phyloP scores from a whole-genome alignment of 2,113 vertebrate species.

The Toxostoma redivivum region DNA sequence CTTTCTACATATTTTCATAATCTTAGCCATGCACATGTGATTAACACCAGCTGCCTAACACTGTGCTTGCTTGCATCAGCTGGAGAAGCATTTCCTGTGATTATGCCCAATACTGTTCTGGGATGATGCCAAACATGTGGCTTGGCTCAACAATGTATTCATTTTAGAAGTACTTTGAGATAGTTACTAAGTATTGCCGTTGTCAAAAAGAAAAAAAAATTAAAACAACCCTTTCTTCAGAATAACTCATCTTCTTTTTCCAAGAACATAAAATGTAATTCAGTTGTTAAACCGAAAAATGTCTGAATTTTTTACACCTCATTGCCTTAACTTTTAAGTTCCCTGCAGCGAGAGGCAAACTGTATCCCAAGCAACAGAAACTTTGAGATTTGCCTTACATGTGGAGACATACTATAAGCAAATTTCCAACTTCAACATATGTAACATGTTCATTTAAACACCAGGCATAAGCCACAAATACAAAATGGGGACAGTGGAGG shows the following conservation, averaged over 20 bases:
- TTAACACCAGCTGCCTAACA: background rate
- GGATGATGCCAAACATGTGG: background rate
- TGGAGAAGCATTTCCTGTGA: background rate
- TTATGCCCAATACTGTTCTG: background rate
- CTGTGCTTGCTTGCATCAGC: background rate
- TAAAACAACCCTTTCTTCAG: background rate
- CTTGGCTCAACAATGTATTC: background rate
- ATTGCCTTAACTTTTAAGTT: background rate
- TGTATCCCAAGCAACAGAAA: background rate
- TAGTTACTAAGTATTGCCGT: background rate
- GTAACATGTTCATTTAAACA: background rate
- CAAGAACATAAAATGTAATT: background rate
- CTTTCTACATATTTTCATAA: background rate
- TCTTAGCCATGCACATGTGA: background rate
- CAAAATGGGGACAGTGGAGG: rapidly evolving
- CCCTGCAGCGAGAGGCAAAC: background rate
- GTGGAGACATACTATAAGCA: background rate
- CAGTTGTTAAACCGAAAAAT: background rate
- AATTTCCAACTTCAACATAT: background rate
- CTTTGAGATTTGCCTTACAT: background rate
- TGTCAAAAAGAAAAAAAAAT: background rate
- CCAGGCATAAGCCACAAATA: background rate
- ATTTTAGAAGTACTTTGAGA: background rate
- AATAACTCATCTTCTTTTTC: background rate
- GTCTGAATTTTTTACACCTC: background rate